A percentile compares a stretch with the other conserved stretches of the same genome.
phyloP scores from a whole-genome alignment of 2,888 invertebrate species.

The Drosophila parthenogenetica region DNA sequence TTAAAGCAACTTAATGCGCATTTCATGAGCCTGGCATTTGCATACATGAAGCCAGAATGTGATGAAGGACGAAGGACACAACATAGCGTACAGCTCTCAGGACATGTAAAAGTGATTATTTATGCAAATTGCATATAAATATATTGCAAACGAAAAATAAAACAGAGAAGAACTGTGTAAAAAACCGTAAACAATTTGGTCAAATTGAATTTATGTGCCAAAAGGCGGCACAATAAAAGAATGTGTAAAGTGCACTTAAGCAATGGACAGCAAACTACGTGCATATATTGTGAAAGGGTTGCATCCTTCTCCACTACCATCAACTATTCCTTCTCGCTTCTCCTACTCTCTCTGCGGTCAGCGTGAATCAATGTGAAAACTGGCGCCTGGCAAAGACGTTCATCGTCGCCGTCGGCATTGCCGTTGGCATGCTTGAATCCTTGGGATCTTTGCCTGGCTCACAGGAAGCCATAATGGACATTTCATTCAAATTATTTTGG shows the following conservation, averaged over 20 bases:
- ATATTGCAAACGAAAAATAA: conserved; percentile 55
- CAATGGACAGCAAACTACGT: conserved; percentile 26
- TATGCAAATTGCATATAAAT: conserved; percentile 81
- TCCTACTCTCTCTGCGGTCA: conserved; percentile 53
- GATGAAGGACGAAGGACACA: conserved; percentile 38
- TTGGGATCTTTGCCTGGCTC: conserved; percentile 49
- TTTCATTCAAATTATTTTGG: conserved; percentile 84
- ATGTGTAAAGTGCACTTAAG: conserved; percentile 81
- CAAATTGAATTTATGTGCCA: conserved; percentile 79
- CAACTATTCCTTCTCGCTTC: not conserved
- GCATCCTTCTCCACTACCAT: conserved; percentile 9
- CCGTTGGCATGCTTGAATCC: conserved; percentile 42
- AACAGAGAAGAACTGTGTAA: conserved; percentile 19
- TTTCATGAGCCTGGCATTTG: conserved; percentile 72
- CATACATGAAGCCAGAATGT: conserved; percentile 57
- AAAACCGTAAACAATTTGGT: conserved; percentile 65
- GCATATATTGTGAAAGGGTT: conserved; percentile 55
- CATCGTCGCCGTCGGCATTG: conserved; percentile 56
- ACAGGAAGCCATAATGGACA: conserved; percentile 84
- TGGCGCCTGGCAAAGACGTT: conserved; percentile 73
- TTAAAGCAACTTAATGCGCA: conserved; percentile 80
- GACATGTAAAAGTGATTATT: conserved; percentile 75
- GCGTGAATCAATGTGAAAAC: conserved; percentile 71
- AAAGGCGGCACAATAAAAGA: conserved; percentile 63
- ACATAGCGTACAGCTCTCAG: conserved; percentile 3